Evolutionary conservation across 53 echinoderm and acorn worm genomes (phyloP), one percentile per base, ranked within the genome.

Genomic region (Echinometra lucunter): DNA sequence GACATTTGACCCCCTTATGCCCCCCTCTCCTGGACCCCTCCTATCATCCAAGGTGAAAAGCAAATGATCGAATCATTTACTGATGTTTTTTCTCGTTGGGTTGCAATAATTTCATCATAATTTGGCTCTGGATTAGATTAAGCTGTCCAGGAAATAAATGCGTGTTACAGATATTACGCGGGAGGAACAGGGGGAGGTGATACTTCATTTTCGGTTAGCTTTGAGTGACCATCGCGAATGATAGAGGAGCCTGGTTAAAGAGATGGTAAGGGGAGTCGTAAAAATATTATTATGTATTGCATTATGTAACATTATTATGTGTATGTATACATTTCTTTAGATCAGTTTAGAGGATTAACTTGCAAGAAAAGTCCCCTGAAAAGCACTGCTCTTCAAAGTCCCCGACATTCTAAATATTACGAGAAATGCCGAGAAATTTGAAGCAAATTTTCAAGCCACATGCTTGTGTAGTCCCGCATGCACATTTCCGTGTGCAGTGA

Each of bases 1-100:
- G 63, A 90, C 90, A 90, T 90, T 90, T 90, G 90, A 90, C 90
- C 90, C 63, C 63, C 90, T 58, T 63, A 58, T 90, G 90, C 63
- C 49, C 38, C 49, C 37, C 57, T 32, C 37, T 16, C 42, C 5
- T 58, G 58, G 90, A 90, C 90, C 90, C 90, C 90, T 90, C 90
- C 90, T 63, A 57, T 58, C 49, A 37, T 27, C 37, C 90, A 90
- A 90, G 90, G 90, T 90, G 85, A 85, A 90, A n/a, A 35, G 90
- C 37, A 45, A 90, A 90, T 90, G 60, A 90, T 63, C 58, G 63
- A 58, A 47, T 90, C 90, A 90, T 90, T 90, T 60, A 37, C 63
- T 58, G 57, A 90, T 63, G 58, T 58, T 63, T 60, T n/a, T n/a
- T 60, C 17, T 63, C 37, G 90, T 58, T 60, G 58, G 37, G 90